These are phyloP conservation scores for Neodiprion virginianus DNA, from an alignment of 1,140 invertebrate genomes.

Conservation along the genomic window DNA sequence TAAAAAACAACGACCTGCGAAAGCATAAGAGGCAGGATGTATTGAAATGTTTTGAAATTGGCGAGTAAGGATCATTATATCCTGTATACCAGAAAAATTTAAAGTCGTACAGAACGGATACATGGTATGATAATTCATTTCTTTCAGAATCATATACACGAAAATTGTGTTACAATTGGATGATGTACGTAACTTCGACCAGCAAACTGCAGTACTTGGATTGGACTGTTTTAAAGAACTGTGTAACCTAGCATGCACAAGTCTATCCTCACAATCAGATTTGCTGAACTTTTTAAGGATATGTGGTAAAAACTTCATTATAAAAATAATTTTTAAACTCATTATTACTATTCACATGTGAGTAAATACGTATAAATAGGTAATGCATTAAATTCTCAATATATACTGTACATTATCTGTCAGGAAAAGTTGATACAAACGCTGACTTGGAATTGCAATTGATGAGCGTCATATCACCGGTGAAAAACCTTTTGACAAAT, in stretches of 20 bases:
- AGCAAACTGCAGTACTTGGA: constrained; percentile 52
- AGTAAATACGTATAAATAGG: constrained; percentile 15
- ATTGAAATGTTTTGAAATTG: constrained; percentile 48
- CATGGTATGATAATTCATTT: constrained; percentile 18
- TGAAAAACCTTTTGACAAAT: constrained; percentile 38
- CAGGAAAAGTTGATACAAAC: constrained; percentile 28
- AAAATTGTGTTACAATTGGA: constrained; percentile 45
- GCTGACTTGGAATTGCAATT: constrained; percentile 40
- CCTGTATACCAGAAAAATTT: too few relatives aligned
- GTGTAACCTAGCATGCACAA: constrained; percentile 56
- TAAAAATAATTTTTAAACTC: constrained; percentile 1
- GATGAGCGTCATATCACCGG: constrained; percentile 32
- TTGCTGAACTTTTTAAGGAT: constrained; percentile 58
- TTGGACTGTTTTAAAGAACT: constrained; percentile 66
- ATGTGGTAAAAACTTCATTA: constrained; percentile 53
- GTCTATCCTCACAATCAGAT: constrained; percentile 46
- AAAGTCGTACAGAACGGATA: not conserved
- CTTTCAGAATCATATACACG: constrained; percentile 51
- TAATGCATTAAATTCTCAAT: constrained; percentile 14
- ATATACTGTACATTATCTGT: not conserved
- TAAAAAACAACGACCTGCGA: constrained; percentile 43
- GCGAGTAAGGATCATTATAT: constrained; percentile 36
- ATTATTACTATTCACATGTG: not conserved
- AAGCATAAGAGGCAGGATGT: constrained; percentile 34
- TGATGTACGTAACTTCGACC: constrained; percentile 56